Evolutionary conservation across 2,797 vertebrate species (phyloP), one percentile per base, ranked within the genome.

Genomic region (Erethizon dorsatum): DNA sequence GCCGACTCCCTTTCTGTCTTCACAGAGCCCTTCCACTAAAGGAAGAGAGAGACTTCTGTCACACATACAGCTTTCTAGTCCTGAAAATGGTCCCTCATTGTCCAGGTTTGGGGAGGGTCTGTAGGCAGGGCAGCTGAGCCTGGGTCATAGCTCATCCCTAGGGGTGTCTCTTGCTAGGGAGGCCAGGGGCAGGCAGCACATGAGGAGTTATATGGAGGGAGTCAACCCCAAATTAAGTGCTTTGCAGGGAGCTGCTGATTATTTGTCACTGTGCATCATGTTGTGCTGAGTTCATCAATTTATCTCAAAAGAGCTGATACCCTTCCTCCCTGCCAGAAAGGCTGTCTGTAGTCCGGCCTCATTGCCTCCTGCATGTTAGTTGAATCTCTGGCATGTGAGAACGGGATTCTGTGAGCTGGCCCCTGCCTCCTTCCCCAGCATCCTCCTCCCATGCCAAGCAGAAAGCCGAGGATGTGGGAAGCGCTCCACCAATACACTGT

Each of bases 381-480:
- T 75, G 54, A 71, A 56, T 54, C 54, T 87, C 41, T 33, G 3
- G 5, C 15, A 37, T 4, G 13, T 13, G 86, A 37, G 63, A 83
- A 50, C 0, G 3, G 28, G n/a, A 28, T 31, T 37, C 4, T 8
- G 2, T 10, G 69, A 94, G 28, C 17, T 9, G 56, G 41, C 56
- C 6, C 56, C 54, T 10, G 31, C 18, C 73, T 75, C 65, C 52
- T 52, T 37, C 28, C 20, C 15, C 47, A 80, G 89, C 2, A 17
- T 50, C 59, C 73, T 82, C 63, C 50, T 61, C 47, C 41, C 4
- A 26, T 1, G 9, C 77, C 15, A 28, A n/a, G 80, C 77, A 93
- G 86, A 94, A 86, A 92, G 79, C 59, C 3, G 5, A 28, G 67
- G 61, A 73, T 28, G 15, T 71, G 84, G 85, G 47, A 77, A 14